Evolutionary conservation across 1,140 invertebrate genomes (phyloP).

Genomic region (Lordiphosa clarofinis): DNA sequence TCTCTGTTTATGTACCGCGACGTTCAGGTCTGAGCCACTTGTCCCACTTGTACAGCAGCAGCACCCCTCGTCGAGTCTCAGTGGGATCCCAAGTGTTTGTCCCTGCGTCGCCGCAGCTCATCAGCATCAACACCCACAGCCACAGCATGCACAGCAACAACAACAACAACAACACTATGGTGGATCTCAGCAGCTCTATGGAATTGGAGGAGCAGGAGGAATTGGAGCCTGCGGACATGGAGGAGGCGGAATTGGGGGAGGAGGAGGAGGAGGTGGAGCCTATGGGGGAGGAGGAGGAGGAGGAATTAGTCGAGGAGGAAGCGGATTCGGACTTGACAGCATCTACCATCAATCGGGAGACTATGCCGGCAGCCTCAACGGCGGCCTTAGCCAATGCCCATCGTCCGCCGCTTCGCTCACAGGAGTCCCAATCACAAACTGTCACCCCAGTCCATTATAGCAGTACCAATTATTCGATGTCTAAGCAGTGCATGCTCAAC

Average conservation of each 20-base stretch:
- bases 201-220: constrained; percentile 75
- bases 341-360: constrained; percentile 80
- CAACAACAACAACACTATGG: constrained; percentile 71
- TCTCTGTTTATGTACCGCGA: constrained; percentile 34
- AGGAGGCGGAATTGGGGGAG: constrained; percentile 59
- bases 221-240: constrained; percentile 62
- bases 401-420: constrained; percentile 77
- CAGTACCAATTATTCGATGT: constrained; percentile 80
- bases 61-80: constrained; percentile 79
- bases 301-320: constrained; percentile 79
- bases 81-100: constrained; percentile 79
- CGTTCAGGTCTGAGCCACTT: constrained; percentile 78
- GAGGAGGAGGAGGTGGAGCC: constrained; percentile 56
- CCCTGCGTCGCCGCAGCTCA: constrained; percentile 78
- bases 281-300: constrained; percentile 66
- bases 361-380: constrained; percentile 69
- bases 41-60: constrained; percentile 80
- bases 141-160: constrained; percentile 45
- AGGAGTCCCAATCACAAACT: constrained; percentile 79
- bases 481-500: constrained; percentile 79
- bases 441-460: constrained; percentile 80
- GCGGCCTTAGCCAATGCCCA: constrained; percentile 64
- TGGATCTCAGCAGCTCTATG: constrained; percentile 80
- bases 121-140: constrained; percentile 71
- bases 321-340: constrained; percentile 79